phyloP scores from a whole-genome alignment of 2,888 invertebrate genomes.

The Lymantria dispar region DNA sequence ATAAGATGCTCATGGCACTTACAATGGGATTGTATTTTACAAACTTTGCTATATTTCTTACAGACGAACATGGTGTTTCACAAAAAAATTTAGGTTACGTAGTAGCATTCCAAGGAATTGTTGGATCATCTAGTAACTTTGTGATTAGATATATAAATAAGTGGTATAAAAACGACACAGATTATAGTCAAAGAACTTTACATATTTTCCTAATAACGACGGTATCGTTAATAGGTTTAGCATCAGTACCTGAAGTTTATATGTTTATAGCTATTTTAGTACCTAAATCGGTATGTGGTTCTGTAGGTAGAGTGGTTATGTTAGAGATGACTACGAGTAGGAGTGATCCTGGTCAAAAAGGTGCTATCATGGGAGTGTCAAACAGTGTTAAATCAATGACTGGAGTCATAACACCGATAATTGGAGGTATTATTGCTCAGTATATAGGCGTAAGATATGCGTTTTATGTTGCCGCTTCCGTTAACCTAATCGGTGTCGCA shows the following conservation, averaged over 20 bases:
- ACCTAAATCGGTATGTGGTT: conserved; percentile 69
- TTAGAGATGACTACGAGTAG: conserved; percentile 74
- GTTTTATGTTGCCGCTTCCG: conserved; percentile 45
- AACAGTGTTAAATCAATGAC: conserved; percentile 80
- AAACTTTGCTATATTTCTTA: conserved; percentile 71
- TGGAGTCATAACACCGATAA: conserved; percentile 78
- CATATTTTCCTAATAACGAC: conserved; percentile 69
- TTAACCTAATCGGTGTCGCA: conserved; percentile 51
- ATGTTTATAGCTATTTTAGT: conserved; percentile 63
- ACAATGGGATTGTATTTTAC: conserved; percentile 70
- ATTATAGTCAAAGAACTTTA: conserved; percentile 54
- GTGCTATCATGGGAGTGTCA: conserved; percentile 79
- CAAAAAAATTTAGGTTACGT: conserved; percentile 78
- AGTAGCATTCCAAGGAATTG: conserved; percentile 73
- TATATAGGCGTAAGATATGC: conserved; percentile 63
- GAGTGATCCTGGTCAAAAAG: conserved; percentile 71
- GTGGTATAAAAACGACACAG: conserved; percentile 61
- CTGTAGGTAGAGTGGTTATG: conserved; percentile 68
- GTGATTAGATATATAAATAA: conserved; percentile 62
- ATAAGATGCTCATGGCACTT: conserved; percentile 75
- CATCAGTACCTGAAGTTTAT: conserved; percentile 53
- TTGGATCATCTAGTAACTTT: conserved; percentile 68
- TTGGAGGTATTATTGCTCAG: conserved; percentile 76
- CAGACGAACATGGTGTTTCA: conserved; percentile 65
- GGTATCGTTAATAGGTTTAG: conserved; percentile 62